Percentiles rank a stretch among this genome's conserved stretches.
Conservation (phyloP, 2,797 vertebrate species). For the Pseudopleuronectes americanus region DNA sequence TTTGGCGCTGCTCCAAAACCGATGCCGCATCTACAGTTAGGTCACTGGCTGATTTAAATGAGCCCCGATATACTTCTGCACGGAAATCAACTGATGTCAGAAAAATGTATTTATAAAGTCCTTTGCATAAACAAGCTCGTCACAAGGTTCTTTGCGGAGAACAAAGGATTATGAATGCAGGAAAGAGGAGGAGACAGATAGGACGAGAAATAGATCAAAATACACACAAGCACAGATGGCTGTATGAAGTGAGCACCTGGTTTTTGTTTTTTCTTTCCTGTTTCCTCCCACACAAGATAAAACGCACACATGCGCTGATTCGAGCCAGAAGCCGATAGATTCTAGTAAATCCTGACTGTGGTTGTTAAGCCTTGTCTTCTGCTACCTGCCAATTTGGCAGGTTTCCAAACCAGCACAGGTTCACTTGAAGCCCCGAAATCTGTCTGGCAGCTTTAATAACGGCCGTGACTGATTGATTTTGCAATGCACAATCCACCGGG, state of each 20-base stretch:
- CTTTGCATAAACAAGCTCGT: conserved; percentile 42
- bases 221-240: background rate
- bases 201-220: conserved; percentile 40
- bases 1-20: conserved; percentile 21
- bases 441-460: conserved; percentile 66
- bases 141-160: conserved; percentile 25
- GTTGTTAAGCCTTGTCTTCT: conserved; percentile 26
- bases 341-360: conserved; percentile 13
- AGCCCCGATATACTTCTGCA: conserved; percentile 36
- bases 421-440: conserved; percentile 47
- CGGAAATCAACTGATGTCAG: conserved; percentile 33
- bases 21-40: conserved; percentile 35
- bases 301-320: conserved; percentile 18
- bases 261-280: conserved; percentile 10
- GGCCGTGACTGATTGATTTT: conserved; percentile 44
- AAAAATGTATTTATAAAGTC: conserved; percentile 53
- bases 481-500: conserved; percentile 36
- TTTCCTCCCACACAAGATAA: conserved; percentile 20
- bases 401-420: conserved; percentile 37
- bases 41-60: conserved; percentile 46
- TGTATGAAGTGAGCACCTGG: conserved; percentile 9
- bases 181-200: conserved; percentile 14
- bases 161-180: conserved; percentile 46
- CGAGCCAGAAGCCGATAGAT: conserved; percentile 30
- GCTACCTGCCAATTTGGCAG: conserved; percentile 30